Evolutionary conservation across 92 coral and sea anemone species (phyloP).

Genomic region (Palythoa grandiflora): DNA sequence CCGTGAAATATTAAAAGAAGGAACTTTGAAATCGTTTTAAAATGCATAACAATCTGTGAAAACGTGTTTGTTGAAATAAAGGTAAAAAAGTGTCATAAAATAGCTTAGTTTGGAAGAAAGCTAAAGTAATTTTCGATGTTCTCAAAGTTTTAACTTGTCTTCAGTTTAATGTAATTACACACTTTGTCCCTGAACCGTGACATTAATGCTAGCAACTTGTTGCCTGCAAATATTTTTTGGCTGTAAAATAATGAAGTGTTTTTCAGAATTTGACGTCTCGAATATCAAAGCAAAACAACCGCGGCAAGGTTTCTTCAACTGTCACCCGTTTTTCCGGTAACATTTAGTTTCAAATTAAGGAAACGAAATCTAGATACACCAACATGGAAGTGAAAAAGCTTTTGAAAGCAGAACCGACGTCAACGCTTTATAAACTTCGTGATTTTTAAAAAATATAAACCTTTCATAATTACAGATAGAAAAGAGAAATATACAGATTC

Average conservation of each 20-base stretch:
- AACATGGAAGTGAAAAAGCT: background rate
- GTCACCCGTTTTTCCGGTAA: constrained; percentile 34
- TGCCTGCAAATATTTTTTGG: background rate
- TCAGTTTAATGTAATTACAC: no score
- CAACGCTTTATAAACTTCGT: background rate
- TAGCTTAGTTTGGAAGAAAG: no score
- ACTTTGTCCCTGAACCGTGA: no score
- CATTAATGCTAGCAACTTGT: background rate
- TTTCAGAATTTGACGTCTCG: background rate
- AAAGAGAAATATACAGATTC: background rate
- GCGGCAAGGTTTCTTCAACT: background rate
- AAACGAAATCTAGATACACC: background rate
- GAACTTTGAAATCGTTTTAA: background rate
- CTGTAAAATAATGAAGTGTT: background rate
- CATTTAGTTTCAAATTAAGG: background rate
- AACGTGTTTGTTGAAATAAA: background rate
- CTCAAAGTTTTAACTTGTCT: no score
- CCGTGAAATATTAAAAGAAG: background rate
- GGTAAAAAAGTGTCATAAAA: background rate
- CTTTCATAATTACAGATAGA: background rate
- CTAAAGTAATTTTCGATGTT: no score
- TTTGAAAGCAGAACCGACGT: background rate
- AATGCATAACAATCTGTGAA: no score
- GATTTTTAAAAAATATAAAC: no score
- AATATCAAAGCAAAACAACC: background rate